Conservation (phyloP, 2,113 vertebrate genomes). For the Haplochromis vanheusdeni region DNA sequence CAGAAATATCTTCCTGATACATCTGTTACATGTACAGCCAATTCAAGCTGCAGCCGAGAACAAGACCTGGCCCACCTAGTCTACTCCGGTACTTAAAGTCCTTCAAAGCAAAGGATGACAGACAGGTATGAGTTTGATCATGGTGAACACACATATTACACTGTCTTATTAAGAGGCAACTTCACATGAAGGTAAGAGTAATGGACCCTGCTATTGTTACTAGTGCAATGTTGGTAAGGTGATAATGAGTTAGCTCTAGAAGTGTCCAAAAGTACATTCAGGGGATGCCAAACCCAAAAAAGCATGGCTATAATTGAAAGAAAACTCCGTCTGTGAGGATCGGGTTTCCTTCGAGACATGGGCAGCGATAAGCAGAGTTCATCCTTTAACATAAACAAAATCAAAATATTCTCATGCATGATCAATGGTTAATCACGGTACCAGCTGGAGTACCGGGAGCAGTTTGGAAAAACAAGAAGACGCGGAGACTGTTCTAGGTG, state of each 20-base stretch:
- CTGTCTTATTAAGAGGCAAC: neutral
- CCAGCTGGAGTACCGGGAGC: too few relatives aligned
- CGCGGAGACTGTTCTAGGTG: too few relatives aligned
- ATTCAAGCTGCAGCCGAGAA: neutral
- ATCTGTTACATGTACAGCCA: neutral
- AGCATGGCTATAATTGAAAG: neutral
- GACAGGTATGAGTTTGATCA: neutral
- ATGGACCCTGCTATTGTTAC: neutral
- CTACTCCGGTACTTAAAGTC: neutral
- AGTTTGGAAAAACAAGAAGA: too few relatives aligned
- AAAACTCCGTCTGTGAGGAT: too few relatives aligned
- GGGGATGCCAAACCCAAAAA: neutral
- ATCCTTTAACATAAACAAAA: too few relatives aligned
- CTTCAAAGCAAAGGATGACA: neutral
- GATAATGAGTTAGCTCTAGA: neutral
- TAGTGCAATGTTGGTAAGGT: neutral
- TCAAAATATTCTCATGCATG: too few relatives aligned
- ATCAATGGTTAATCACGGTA: too few relatives aligned
- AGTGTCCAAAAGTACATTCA: neutral
- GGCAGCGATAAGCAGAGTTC: too few relatives aligned
- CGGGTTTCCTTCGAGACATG: too few relatives aligned
- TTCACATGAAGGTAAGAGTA: neutral
- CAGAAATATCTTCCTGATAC: constrained; percentile 7
- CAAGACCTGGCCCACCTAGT: neutral
- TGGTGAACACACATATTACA: neutral